Evolutionary conservation across 2,888 invertebrate species (phyloP), one percentile per base, ranked within the genome.

Genomic region (Cryptops parisi): DNA sequence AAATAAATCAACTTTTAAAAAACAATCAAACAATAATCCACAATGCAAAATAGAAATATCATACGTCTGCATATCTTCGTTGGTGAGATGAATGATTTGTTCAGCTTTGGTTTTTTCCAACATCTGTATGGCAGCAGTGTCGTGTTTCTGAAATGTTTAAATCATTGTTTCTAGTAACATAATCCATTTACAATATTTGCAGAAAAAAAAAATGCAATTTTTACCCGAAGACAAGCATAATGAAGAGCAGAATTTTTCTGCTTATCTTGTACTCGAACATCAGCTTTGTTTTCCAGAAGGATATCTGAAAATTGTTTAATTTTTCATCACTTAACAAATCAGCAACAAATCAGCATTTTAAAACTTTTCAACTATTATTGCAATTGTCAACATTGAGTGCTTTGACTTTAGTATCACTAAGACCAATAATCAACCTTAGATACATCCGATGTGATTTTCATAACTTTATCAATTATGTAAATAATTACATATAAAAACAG

Each of bases 181-280:
- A n/a, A n/a, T 40, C 19, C 6, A 9, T n/a, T n/a, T 41, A 5
- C 12, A 41, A 19, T 39, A 33, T 43, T 23, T 33, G 24, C 15
- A 46, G n/a, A n/a, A 27, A 41, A 33, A 38, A 9, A 3, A 33
- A 3, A 48, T 41, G 23, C 2, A 26, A n/a, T n/a, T 64, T 67
- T 63, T 60, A 68, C 73, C 63, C 73, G 71, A 57, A 74, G 67
- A 64, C 78, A 79, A 25, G 78, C 77, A 62, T 76, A 72, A 62
- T 79, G 79, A 58, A 80, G 65, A 24, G 77, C 76, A n/a, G 78
- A 76, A 61, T 78, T 78, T 57, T 74, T 73, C 43, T 72, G 69
- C 19, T 70, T 69, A 63, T 80, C 79, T 52, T 67, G 65, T 25
- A 70, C 67, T 19, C 70, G 69, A 51, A 74, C 65, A 60, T 78